phyloP scores from a whole-genome alignment of 1,140 invertebrate genomes.

The Scaptomyza hsui region DNA sequence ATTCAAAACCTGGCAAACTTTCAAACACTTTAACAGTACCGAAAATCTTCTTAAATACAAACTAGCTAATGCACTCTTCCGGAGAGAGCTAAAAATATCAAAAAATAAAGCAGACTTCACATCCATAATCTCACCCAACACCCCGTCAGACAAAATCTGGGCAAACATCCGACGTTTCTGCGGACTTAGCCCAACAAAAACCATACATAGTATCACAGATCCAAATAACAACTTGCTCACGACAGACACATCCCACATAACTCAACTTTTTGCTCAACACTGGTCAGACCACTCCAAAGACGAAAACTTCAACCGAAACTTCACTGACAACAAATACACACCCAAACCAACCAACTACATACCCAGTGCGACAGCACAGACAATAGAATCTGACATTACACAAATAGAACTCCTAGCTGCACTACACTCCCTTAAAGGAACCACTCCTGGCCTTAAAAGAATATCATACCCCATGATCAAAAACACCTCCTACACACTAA shows the following conservation, averaged over 20 bases:
- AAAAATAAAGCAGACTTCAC: conserved; percentile 6
- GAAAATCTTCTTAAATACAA: neutral
- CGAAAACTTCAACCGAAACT: neutral
- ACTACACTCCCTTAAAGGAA: too few species aligned
- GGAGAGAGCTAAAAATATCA: conserved; percentile 3
- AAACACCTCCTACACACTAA: too few species aligned
- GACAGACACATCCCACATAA: conserved; percentile 1
- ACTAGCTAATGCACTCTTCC: conserved; percentile 1
- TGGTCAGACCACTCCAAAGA: conserved; percentile 14
- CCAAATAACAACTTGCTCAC: neutral
- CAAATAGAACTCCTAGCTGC: too few species aligned
- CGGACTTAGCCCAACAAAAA: conserved; percentile 7
- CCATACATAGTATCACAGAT: neutral
- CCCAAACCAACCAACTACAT: too few species aligned
- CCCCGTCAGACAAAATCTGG: conserved; percentile 5
- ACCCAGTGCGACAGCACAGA: too few species aligned
- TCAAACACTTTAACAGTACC: neutral
- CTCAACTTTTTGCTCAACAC: conserved; percentile 9
- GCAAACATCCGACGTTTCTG: conserved; percentile 11
- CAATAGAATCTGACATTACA: too few species aligned
- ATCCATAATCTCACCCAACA: conserved; percentile 1
- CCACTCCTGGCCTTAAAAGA: too few species aligned
- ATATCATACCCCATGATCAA: too few species aligned
- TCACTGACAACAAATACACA: too few species aligned
- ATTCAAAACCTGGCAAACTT: neutral